Conservation (phyloP, 2,888 invertebrate genomes). For the Poecilobothrus nobilitatus region DNA sequence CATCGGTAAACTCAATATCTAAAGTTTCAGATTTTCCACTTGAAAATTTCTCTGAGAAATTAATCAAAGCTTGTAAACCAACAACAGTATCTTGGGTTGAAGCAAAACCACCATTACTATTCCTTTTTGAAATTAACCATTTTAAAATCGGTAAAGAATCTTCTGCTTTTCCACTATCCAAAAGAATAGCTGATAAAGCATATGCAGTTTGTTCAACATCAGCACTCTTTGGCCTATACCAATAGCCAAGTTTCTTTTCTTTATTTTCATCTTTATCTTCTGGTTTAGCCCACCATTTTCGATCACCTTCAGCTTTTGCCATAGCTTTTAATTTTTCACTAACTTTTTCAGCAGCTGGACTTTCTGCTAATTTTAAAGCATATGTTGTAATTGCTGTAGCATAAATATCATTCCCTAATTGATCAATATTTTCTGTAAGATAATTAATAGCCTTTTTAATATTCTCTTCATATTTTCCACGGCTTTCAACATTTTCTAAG, state of each 20-base stretch:
- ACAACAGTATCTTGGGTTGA: slow-evolving; percentile 74
- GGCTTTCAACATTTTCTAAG: slow-evolving; percentile 50
- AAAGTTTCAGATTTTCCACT: slow-evolving; percentile 27
- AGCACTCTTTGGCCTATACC: slow-evolving; percentile 55
- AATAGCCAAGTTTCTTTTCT: slow-evolving; percentile 54
- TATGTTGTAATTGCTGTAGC: slow-evolving; percentile 67
- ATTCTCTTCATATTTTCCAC: slow-evolving; percentile 51
- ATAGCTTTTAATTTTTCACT: slow-evolving; percentile 49
- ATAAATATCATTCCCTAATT: slow-evolving; percentile 59
- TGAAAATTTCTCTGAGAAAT: slow-evolving; percentile 53
- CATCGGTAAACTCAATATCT: slow-evolving; percentile 31
- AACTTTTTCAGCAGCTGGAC: slow-evolving; percentile 58
- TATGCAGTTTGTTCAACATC: slow-evolving; percentile 81
- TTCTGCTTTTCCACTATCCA: slow-evolving; percentile 36
- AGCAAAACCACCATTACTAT: slow-evolving; percentile 61
- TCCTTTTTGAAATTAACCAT: slow-evolving; percentile 64
- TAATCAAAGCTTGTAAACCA: slow-evolving; percentile 61
- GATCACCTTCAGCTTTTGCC: slow-evolving; percentile 49
- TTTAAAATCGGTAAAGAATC: slow-evolving; percentile 50
- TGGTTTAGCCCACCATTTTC: slow-evolving; percentile 74
- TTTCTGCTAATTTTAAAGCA: slow-evolving; percentile 66
- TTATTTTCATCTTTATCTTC: slow-evolving; percentile 45
- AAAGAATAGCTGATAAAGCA: slow-evolving; percentile 62
- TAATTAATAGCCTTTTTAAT: slow-evolving; percentile 71
- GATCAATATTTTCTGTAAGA: slow-evolving; percentile 58